These are phyloP conservation scores for Chromoteleia sp. DNA, from an alignment of 2,888 invertebrate genomes.

Conservation along the genomic window DNA sequence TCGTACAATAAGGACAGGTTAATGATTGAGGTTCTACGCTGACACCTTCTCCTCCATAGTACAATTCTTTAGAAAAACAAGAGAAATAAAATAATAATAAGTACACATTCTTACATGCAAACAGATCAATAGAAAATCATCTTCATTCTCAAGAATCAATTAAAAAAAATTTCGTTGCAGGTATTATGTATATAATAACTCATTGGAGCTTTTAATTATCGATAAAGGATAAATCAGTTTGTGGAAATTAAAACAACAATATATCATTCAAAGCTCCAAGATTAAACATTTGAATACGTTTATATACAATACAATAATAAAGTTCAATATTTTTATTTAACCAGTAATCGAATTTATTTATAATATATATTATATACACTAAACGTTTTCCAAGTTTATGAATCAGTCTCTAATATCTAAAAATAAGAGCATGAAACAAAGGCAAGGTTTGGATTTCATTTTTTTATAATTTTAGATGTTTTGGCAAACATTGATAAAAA, in stretches of 20 bases:
- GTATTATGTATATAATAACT: neutral
- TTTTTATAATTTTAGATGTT: conserved; percentile 7
- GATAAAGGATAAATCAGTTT: neutral
- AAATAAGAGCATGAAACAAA: conserved; percentile 36
- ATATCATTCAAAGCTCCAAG: too few species aligned
- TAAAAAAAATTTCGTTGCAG: conserved; percentile 32
- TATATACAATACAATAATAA: neutral
- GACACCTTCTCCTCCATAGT: conserved; percentile 97
- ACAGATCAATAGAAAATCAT: conserved; percentile 15
- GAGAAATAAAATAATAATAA: conserved; percentile 12
- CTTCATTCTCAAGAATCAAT: conserved; percentile 30
- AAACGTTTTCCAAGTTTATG: conserved; percentile 37
- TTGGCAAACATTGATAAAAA: too few species aligned
- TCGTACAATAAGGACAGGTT: conserved; percentile 98
- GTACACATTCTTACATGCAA: neutral
- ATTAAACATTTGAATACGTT: too few species aligned
- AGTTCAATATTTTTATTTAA: conserved; percentile 19
- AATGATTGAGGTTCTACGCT: conserved; percentile 97
- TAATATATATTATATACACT: conserved; percentile 29
- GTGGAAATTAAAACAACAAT: too few species aligned
- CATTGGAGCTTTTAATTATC: conserved; percentile 28
- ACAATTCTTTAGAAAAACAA: conserved; percentile 89
- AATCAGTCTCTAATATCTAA: conserved; percentile 43
- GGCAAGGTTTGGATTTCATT: neutral
- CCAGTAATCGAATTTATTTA: conserved; percentile 32